phyloP scores from a whole-genome alignment of 2,888 invertebrate species.

The Ornithoptera priamus region DNA sequence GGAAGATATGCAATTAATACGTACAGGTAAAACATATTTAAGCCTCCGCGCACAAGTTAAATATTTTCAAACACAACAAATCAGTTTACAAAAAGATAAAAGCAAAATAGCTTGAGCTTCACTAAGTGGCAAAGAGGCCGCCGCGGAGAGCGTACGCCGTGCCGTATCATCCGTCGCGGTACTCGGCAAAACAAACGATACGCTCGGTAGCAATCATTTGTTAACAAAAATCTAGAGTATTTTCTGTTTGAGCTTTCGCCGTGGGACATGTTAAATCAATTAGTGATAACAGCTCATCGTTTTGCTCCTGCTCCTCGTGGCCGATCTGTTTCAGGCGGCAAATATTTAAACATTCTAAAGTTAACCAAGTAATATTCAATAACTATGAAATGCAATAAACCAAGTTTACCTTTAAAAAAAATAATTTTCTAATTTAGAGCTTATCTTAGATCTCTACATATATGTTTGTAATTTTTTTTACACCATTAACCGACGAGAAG shows the following conservation, averaged over 20 bases:
- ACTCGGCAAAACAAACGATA: conserved; percentile 69
- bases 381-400: too few species aligned
- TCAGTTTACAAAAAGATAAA: conserved; percentile 36
- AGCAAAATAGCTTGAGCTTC: conserved; percentile 43
- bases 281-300: conserved; percentile 31
- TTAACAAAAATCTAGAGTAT: conserved; percentile 52
- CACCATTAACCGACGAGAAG: too few species aligned
- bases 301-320: conserved; percentile 34
- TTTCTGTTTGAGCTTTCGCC: conserved; percentile 43
- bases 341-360: not conserved
- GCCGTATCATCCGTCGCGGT: conserved; percentile 53
- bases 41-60: conserved; percentile 18
- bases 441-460: too few species aligned
- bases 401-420: too few species aligned
- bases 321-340: not conserved
- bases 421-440: too few species aligned
- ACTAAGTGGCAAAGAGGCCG: conserved; percentile 67
- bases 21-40: not conserved
- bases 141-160: conserved; percentile 40
- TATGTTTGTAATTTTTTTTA: too few species aligned
- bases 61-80: conserved; percentile 32
- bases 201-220: conserved; percentile 61
- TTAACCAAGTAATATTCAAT: not conserved
- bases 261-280: conserved; percentile 27
- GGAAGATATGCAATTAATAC: not conserved